Evolutionary conservation across 2,797 vertebrate genomes (phyloP).

Genomic region (Oryzias dopingdopingensis): DNA sequence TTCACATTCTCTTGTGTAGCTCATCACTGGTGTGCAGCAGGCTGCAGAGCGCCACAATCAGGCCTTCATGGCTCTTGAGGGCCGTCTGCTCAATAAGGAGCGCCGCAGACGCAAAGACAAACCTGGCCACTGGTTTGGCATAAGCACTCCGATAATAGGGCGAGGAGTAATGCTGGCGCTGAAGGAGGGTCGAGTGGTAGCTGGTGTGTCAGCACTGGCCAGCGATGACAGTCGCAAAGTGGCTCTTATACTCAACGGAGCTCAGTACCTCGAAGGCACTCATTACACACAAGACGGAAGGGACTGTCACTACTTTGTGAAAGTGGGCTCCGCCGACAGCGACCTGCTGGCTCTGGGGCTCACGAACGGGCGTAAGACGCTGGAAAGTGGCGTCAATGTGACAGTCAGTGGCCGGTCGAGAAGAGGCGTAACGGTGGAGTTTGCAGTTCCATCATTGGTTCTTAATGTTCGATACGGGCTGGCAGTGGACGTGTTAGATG

Average conservation of each 20-base stretch:
- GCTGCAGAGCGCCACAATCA: constrained; percentile 95
- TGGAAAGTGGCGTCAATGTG: constrained; percentile 93
- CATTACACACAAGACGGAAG: constrained; percentile 95
- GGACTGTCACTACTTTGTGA: constrained; percentile 97
- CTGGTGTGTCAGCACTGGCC: constrained; percentile 86
- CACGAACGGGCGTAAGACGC: constrained; percentile 89
- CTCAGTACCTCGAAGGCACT: constrained; percentile 93
- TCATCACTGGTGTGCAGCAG: constrained; percentile 96
- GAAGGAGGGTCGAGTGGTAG: constrained; percentile 91
- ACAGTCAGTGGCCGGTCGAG: constrained; percentile 93
- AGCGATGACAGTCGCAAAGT: constrained; percentile 95
- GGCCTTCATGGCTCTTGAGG: constrained; percentile 97
- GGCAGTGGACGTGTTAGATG: constrained; percentile 87
- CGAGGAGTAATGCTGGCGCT: constrained; percentile 95
- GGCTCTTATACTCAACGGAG: constrained; percentile 90
- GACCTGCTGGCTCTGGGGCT: constrained; percentile 93
- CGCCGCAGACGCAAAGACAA: constrained; percentile 86
- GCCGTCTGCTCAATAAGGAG: constrained; percentile 91
- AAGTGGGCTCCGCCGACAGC: constrained; percentile 90
- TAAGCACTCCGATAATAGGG: constrained; percentile 91
- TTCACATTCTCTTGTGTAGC: constrained; percentile 64
- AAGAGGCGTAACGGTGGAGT: constrained; percentile 94
- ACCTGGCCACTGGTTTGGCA: constrained; percentile 96
- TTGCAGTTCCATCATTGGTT: constrained; percentile 85
- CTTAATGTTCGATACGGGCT: constrained; percentile 93